Base-by-base conservation (phyloP, 2,888 invertebrate genomes). In the Agapetus fuscipes region DNA sequence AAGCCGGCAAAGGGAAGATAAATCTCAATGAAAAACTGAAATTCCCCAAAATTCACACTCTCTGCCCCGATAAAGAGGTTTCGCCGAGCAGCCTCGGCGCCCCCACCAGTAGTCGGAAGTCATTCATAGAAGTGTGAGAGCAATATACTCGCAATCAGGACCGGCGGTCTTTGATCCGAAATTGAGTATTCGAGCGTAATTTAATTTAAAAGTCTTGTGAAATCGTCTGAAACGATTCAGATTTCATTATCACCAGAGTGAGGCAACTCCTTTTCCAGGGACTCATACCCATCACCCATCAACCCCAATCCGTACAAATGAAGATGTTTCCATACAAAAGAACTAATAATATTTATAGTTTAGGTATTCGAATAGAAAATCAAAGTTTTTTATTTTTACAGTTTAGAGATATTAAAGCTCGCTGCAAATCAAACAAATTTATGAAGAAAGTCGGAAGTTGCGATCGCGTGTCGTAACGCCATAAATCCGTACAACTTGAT, bases 171-270 rank as follows among this genome's bases (percentile, higher is more conserved):
- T 34, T 34, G 34, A 34, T 34, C 34, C 26, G 11, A 20, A 26
- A 34, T 26, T 25, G 26, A 25, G 34, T 25, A 34, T 34, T 26
- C 34, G 34, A 26, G 34, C 34, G 34, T 25, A 34, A 34, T 34
- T 34, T 25, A 34, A 34, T 34, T 34, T 34, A 26, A 34, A 34
- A 34, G 34, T 34, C 26, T 34, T 13, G 34, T 26, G 34, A 34
- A 34, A 34, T 34, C 26, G 34, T 25, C 25, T 34, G 34, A 26
- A 34, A 34, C 26, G 34, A 34, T 34, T 34, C 34, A 13, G 34
- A 20, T 9, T 4, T 9, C 20, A 20, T 20, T 20, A 20, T 20
- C 20, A 9, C 20, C 20, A 4, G 20, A 9, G 20, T n/a, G n/a
- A n/a, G n/a, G n/a, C n/a, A n/a, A n/a, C n/a, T n/a, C n/a, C n/a